These are phyloP conservation scores for Candidula unifasciata DNA, from an alignment of 2,888 invertebrate genomes.

Conservation along the genomic window DNA sequence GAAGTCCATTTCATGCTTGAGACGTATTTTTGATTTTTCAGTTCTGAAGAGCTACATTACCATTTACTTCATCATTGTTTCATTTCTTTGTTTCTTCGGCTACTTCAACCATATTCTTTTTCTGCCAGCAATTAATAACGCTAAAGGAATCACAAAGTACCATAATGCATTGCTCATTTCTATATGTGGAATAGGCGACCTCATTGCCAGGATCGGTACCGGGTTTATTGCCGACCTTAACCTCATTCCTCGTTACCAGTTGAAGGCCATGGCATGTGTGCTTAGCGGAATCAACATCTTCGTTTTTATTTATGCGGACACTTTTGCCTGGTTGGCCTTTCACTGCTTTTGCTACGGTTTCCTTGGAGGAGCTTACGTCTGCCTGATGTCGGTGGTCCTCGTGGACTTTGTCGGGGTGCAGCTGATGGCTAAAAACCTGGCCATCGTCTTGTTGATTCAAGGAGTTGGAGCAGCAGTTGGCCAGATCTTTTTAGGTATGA, in stretches of 20 bases:
- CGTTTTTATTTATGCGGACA: constrained; percentile 58
- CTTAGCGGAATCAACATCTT: constrained; percentile 62
- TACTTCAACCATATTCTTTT: constrained; percentile 71
- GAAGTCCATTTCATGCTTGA: background rate
- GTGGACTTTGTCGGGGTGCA: constrained; percentile 69
- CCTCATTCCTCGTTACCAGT: constrained; percentile 63
- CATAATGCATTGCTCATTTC: constrained; percentile 67
- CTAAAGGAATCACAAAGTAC: constrained; percentile 59
- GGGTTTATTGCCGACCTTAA: constrained; percentile 65
- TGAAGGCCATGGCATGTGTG: constrained; percentile 59
- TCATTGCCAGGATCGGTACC: constrained; percentile 63
- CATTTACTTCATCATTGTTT: constrained; percentile 60
- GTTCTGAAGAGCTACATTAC: constrained; percentile 63
- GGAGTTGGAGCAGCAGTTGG: constrained; percentile 68
- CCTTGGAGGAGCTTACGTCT: constrained; percentile 68
- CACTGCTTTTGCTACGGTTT: constrained; percentile 69
- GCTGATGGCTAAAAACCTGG: constrained; percentile 65
- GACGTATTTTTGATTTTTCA: constrained; percentile 61
- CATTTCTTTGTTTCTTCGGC: constrained; percentile 68
- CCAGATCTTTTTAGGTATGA: constrained; percentile 66
- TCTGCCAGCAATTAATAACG: constrained; percentile 60
- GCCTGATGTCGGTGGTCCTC: constrained; percentile 64
- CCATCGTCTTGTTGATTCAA: constrained; percentile 67
- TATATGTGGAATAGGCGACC: constrained; percentile 67
- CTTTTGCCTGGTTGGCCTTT: constrained; percentile 61